phyloP scores from a whole-genome alignment of 2,113 vertebrate genomes.

The Scomber colias region DNA sequence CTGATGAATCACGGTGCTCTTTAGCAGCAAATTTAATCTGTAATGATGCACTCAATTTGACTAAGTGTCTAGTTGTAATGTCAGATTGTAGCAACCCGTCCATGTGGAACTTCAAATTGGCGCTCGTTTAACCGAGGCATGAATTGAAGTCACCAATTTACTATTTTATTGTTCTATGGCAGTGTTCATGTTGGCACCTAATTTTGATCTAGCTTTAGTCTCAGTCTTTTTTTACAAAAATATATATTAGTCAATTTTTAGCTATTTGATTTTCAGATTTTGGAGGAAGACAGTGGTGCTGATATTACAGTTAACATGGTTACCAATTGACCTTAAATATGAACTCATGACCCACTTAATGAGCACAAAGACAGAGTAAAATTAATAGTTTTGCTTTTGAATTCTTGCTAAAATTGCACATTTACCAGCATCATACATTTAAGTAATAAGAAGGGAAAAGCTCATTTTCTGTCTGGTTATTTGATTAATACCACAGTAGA shows the following conservation, averaged over 20 bases:
- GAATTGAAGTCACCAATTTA: background rate
- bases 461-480: background rate
- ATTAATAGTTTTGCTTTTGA: too few species aligned
- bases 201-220: too few species aligned
- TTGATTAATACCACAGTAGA: background rate
- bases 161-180: background rate
- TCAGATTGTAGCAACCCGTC: conserved; percentile 29
- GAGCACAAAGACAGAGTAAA: too few species aligned
- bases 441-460: too few species aligned
- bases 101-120: conserved; percentile 17
- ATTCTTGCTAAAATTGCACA: too few species aligned
- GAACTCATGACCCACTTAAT: too few species aligned
- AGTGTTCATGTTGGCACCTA: too few species aligned
- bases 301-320: background rate
- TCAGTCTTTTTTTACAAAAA: too few species aligned
- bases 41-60: conserved; percentile 42
- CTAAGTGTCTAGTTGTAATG: conserved; percentile 38
- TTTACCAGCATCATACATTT: too few species aligned
- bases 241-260: too few species aligned
- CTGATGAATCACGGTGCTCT: conserved; percentile 37
- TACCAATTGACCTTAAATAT: background rate
- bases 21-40: conserved; percentile 45
- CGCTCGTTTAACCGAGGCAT: conserved; percentile 7
- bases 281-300: too few species aligned
- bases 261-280: too few species aligned